phyloP scores from a whole-genome alignment of 2,797 vertebrate species.

The Miichthys miiuy region DNA sequence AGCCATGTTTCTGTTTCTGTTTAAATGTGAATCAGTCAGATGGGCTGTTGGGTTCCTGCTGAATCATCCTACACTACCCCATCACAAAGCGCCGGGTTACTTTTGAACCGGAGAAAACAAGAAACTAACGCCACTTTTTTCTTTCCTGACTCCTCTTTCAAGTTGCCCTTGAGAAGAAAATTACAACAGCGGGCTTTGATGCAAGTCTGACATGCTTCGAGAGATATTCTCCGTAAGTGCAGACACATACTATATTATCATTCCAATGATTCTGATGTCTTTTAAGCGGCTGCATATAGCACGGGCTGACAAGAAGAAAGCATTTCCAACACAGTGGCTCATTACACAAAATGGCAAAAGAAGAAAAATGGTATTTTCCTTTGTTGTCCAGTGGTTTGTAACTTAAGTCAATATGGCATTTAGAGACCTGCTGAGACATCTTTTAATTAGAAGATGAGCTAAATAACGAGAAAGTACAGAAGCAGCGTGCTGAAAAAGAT shows the following conservation, averaged over 20 bases:
- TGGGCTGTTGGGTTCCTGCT: slow-evolving; percentile 65
- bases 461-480: slow-evolving; percentile 65
- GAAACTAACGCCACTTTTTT: slow-evolving; percentile 61
- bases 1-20: slow-evolving; percentile 69
- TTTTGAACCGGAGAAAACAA: slow-evolving; percentile 63
- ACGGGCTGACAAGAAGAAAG: slow-evolving; percentile 11
- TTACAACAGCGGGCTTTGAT: slow-evolving; percentile 72
- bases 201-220: slow-evolving; percentile 62
- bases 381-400: slow-evolving; percentile 65
- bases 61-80: slow-evolving; percentile 66
- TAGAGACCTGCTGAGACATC: slow-evolving; percentile 57
- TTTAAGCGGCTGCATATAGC: slow-evolving; percentile 31
- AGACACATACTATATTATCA: slow-evolving; percentile 60
- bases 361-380: slow-evolving; percentile 53
- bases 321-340: slow-evolving; percentile 40
- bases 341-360: slow-evolving; percentile 69
- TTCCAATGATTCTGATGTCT: slow-evolving; percentile 57
- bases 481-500: slow-evolving; percentile 26
- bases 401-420: slow-evolving; percentile 68
- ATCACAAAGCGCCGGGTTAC: slow-evolving; percentile 51
- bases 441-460: slow-evolving; percentile 68
- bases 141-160: slow-evolving; percentile 67
- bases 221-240: slow-evolving; percentile 68
- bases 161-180: slow-evolving; percentile 77
- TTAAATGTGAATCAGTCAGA: slow-evolving; percentile 73